These are phyloP conservation scores for Disparrhopalites patrizii DNA, from an alignment of 2,888 invertebrate species.

Conservation along the genomic window DNA sequence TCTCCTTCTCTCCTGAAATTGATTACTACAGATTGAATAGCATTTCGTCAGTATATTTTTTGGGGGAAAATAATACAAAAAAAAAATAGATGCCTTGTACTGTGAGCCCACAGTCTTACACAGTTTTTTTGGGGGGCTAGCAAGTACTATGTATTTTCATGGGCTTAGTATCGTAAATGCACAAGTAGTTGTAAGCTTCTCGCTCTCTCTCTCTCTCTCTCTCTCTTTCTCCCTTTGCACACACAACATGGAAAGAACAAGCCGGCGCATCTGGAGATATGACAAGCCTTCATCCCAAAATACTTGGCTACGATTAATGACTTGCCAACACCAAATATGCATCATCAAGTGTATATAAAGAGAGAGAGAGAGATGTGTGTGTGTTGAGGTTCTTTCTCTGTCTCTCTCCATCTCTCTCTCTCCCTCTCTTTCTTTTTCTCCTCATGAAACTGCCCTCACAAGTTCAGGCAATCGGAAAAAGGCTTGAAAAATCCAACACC, in stretches of 20 bases:
- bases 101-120: too few relatives aligned
- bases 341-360: constrained; percentile 44
- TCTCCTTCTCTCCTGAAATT: constrained; percentile 37
- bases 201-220: constrained; percentile 17
- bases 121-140: too few relatives aligned
- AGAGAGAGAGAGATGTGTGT: too few relatives aligned
- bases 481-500: constrained; percentile 49
- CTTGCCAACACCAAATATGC: constrained; percentile 49
- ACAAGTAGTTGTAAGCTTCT: too few relatives aligned
- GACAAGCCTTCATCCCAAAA: constrained; percentile 49
- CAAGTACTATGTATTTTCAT: too few relatives aligned
- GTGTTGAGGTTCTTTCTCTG: constrained; percentile 11
- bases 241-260: constrained; percentile 43
- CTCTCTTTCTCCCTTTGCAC: too few relatives aligned
- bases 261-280: constrained; percentile 49
- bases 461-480: constrained; percentile 37
- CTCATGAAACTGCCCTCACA: constrained; percentile 32
- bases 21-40: constrained; percentile 47
- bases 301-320: constrained; percentile 49
- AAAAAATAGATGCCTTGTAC: too few relatives aligned
- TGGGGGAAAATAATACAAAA: constrained; percentile 9
- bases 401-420: too few relatives aligned
- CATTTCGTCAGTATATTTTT: constrained; percentile 41
- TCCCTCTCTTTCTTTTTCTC: background rate
- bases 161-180: too few relatives aligned